Evolutionary conservation across 2,113 vertebrate genomes (phyloP).

Genomic region (Halichoerus grypus): DNA sequence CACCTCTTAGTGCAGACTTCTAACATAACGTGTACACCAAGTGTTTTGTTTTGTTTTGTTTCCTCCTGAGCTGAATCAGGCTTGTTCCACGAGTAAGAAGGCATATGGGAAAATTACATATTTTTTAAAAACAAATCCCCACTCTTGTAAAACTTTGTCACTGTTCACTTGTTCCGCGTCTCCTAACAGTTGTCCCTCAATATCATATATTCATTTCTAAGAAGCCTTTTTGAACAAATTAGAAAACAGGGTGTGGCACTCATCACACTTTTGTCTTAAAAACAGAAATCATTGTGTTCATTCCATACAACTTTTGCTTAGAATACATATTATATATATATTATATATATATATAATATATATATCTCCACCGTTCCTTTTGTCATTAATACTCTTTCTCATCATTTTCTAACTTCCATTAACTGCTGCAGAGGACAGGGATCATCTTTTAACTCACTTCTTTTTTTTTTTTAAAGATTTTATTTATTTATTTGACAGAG

Average conservation of each 20-base stretch:
- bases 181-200: not conserved
- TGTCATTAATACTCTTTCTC: slow-evolving; percentile 16
- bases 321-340: not conserved
- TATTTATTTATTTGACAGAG: no score
- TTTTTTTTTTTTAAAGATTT: no score
- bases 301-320: not conserved
- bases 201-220: not conserved
- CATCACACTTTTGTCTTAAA: not conserved
- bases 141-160: not conserved
- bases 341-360: not conserved
- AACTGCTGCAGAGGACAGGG: not conserved
- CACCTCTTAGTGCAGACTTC: not conserved
- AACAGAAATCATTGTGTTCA: not conserved
- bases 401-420: not conserved
- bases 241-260: not conserved
- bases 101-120: not conserved
- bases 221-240: not conserved
- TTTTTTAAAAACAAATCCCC: not conserved
- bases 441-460: not conserved
- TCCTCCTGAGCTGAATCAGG: not conserved
- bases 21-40: not conserved
- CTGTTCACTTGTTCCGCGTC: not conserved
- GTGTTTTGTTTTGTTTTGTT: not conserved
- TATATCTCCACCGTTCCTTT: not conserved
- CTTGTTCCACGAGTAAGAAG: not conserved